phyloP scores from a whole-genome alignment of 2,797 vertebrate species.

The Vultur gryphus region DNA sequence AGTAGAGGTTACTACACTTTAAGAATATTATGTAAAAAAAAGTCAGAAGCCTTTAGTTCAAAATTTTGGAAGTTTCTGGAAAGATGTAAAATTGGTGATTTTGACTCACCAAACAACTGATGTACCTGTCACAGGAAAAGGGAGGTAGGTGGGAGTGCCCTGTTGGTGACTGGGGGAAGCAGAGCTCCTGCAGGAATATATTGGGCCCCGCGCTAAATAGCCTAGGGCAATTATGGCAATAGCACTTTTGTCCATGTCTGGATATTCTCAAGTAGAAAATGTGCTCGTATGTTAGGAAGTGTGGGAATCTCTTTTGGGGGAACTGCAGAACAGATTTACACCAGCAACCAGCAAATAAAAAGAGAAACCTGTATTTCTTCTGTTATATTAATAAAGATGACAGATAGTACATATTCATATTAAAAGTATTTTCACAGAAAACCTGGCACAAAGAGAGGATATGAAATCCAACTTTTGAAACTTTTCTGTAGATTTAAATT shows the following conservation, averaged over 20 bases:
- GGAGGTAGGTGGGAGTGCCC: not conserved
- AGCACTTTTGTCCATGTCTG: not conserved
- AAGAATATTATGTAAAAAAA: not conserved
- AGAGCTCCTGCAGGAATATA: not conserved
- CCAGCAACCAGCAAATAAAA: not conserved
- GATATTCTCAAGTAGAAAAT: not conserved
- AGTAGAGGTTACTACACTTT: not conserved
- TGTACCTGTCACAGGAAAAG: not conserved
- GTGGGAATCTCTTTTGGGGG: not conserved
- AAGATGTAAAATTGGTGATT: not conserved
- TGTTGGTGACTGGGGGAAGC: not conserved
- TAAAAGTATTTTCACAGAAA: not conserved
- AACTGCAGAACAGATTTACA: not conserved
- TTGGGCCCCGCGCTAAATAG: rapidly evolving
- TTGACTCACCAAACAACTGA: not conserved
- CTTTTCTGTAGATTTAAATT: not conserved
- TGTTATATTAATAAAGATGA: not conserved
- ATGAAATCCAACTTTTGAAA: not conserved
- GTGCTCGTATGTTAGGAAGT: not conserved
- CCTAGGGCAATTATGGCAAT: rapidly evolving
- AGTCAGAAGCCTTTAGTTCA: not conserved
- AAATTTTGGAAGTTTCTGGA: not conserved
- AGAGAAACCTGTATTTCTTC: not conserved
- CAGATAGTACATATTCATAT: not conserved
- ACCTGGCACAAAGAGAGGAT: not conserved